Evolutionary conservation across 1,140 invertebrate species (phyloP).

Genomic region (Pogonus chalceus): DNA sequence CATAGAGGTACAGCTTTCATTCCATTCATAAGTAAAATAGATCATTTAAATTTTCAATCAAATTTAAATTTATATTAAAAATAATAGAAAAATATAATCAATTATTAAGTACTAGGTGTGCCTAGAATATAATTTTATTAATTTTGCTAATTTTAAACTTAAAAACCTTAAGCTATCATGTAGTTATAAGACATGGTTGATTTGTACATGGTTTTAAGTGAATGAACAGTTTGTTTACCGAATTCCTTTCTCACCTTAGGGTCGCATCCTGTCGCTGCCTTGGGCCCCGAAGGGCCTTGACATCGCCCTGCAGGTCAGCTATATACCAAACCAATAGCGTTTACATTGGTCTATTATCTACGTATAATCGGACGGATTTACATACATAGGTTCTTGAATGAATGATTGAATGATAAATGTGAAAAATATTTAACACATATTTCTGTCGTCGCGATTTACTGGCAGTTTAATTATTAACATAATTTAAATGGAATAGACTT

Average conservation of each 20-base stretch:
- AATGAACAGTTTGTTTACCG: background rate
- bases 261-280: background rate
- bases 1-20: constrained; percentile 37
- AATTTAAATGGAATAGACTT: too few relatives aligned
- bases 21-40: constrained; percentile 5
- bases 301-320: background rate
- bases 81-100: background rate
- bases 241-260: constrained; percentile 2
- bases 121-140: background rate
- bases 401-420: too few relatives aligned
- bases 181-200: background rate
- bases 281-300: background rate
- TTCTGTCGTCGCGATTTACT: too few relatives aligned
- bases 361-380: too few relatives aligned
- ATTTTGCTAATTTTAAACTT: background rate
- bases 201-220: background rate
- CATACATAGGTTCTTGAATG: too few relatives aligned
- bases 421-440: too few relatives aligned
- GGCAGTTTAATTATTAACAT: too few relatives aligned
- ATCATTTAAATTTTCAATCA: background rate
- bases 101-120: background rate
- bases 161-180: background rate
- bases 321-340: too few relatives aligned
- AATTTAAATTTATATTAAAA: background rate
- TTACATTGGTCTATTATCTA: too few relatives aligned